Evolutionary conservation across 1,140 invertebrate genomes (phyloP), one percentile per base, ranked within the genome.

Genomic region (Cotesia vestalis): DNA sequence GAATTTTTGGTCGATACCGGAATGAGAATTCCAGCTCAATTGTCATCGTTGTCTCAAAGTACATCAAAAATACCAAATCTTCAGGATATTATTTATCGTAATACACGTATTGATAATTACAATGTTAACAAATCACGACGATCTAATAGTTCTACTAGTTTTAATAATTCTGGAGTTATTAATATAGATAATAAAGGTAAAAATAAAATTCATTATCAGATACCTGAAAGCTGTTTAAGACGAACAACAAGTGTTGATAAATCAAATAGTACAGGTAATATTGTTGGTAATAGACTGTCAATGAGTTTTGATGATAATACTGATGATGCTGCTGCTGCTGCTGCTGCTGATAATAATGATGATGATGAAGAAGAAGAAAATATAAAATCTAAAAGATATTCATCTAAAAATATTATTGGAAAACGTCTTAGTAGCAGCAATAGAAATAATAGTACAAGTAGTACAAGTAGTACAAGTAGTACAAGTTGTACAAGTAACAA

Each of bases 1-100:
- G 88, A 89, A 63, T 89, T 89, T 73, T 81, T 88, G 66, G 86
- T 89, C 4, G 88, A 89, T 66, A 85, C 88, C 2, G 88, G 88
- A 6, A 86, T 89, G 35, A 84, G 85, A 51, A 88, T 89, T 59
- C 85, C 84, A 0, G 72, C 76, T 0, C 83, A 85, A 61, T 73
- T 86, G n/a, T 75, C 80, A 1, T 75, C 78, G 0, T 75, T 78
- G 0, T 81, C 80, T n/a, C 79, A 81, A 68, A 79, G 76, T 27
- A 71, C 74, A 53, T 83, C 79, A 51, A 87, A 84, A 59, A 85
- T 87, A 61, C 84, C 85, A 2, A 85, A 83, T 52, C 63, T 83
- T 0, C 83, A 81, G 57, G 83, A 86, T 35, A 79, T 83, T 2
- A 77, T 82, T 2, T 79, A 80, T 60, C 77, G 80, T 4, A 85